Base-by-base conservation (phyloP, 2,888 invertebrate species). In the Macaria liturata region DNA sequence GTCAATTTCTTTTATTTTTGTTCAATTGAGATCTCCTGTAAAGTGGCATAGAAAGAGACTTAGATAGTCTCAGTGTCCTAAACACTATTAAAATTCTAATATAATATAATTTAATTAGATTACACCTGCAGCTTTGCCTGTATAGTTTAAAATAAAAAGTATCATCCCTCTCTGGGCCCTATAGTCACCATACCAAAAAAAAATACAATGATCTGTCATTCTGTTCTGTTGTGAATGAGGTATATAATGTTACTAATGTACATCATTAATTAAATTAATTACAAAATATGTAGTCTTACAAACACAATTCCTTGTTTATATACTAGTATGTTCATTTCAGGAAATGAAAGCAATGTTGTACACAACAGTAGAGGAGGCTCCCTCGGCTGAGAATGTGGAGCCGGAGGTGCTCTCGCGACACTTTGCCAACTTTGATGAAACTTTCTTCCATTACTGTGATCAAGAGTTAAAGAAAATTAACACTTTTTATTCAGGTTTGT, bases 291-390 rank as follows among this genome's bases (percentile, higher is more conserved):
- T 7, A 7, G 5, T 2, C 39, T 39, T 39, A 39, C 39, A 5
- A 8, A 39, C 39, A 39, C 8, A 8, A 1, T 39, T 39, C 39
- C 5, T 39, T 39, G 39, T 46, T 46, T 46, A 20, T 20, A 20
- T 2, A 20, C 20, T 20, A 20, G 20, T 20, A 20, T 20, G 20
- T 37, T 37, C 3, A 37, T 6, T 48, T 31, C 48, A 98, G 98
- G 97, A 97, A 90, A 98, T 99, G 97, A 99, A 99, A 89, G 95
- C 96, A 9, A 96, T 98, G 96, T 89, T 99, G 37, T 99, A 99
- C 80, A 95, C 96, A 67, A 96, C 97, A 1, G 95, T 97, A 56
- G 98, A 98, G 79, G 96, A 97, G 81, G 96, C 98, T 0, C 98
- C 98, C 0, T 97, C 98, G 1, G 94, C 96, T 9, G 98, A 98